These are phyloP conservation scores for Morone chrysops DNA, from an alignment of 2,113 vertebrate species.

Conservation along the genomic window DNA sequence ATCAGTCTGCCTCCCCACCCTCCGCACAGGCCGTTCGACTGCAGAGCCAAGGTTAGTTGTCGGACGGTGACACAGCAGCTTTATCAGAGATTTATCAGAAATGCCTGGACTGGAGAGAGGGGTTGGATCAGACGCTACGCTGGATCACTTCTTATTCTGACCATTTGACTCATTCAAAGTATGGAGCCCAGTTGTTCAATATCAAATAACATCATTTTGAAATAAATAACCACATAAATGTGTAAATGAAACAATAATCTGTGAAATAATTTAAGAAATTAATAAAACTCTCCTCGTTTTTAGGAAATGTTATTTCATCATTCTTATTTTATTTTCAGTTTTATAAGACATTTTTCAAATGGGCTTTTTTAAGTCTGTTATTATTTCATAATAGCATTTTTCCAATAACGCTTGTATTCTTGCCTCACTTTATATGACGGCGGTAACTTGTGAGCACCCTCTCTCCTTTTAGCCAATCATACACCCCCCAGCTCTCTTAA, in stretches of 20 bases:
- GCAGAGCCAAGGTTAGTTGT: neutral
- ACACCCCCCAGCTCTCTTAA: neutral
- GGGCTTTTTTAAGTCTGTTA: no score
- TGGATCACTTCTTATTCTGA: neutral
- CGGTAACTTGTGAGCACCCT: no score
- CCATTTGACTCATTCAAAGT: neutral
- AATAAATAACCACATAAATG: neutral
- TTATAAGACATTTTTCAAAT: no score
- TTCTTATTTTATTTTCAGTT: no score
- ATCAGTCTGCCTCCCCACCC: neutral
- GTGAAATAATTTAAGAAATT: no score
- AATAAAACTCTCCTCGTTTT: no score
- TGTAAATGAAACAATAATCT: neutral
- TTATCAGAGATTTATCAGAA: neutral
- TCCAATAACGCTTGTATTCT: neutral
- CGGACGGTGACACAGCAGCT: slow-evolving; percentile 1
- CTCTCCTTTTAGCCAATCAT: neutral
- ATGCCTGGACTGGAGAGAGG: no score
- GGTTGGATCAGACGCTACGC: neutral
- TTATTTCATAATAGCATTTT: no score
- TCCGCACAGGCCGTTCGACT: neutral
- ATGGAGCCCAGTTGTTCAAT: neutral
- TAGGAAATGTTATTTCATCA: no score
- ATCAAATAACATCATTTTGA: neutral
- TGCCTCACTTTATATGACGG: no score